These are phyloP conservation scores for Charanyca ferruginea DNA, from an alignment of 2,888 invertebrate species.

Conservation along the genomic window DNA sequence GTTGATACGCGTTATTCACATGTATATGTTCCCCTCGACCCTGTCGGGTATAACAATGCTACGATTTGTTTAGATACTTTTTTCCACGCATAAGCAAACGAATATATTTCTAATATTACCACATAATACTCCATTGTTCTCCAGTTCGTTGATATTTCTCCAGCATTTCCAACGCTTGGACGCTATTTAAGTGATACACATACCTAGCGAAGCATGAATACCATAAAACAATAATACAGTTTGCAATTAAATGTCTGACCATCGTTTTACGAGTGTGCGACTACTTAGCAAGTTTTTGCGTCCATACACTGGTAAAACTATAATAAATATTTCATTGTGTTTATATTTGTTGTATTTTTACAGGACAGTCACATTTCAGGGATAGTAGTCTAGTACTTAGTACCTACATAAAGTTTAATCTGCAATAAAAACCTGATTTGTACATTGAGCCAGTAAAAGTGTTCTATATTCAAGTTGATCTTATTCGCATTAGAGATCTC, in stretches of 20 bases:
- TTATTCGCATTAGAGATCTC: slow-evolving; percentile 46
- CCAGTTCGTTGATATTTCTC: slow-evolving; percentile 88
- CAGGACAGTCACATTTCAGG: not conserved
- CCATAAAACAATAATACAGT: slow-evolving; percentile 80
- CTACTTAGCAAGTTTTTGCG: slow-evolving; percentile 34
- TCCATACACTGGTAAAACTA: not conserved
- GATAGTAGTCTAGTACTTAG: no score
- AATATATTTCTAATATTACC: slow-evolving; percentile 91
- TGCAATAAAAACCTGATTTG: slow-evolving; percentile 1
- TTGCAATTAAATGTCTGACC: slow-evolving; percentile 77
- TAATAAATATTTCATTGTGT: slow-evolving; percentile 3
- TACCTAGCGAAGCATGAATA: slow-evolving; percentile 84
- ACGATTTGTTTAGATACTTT: slow-evolving; percentile 90
- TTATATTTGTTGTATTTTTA: not conserved
- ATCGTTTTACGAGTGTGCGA: slow-evolving; percentile 63
- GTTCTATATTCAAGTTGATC: slow-evolving; percentile 48
- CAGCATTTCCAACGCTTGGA: slow-evolving; percentile 85
- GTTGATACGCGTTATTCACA: slow-evolving; percentile 69
- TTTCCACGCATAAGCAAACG: slow-evolving; percentile 88
- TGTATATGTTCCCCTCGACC: slow-evolving; percentile 80
- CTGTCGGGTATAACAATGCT: slow-evolving; percentile 86
- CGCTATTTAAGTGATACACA: slow-evolving; percentile 86
- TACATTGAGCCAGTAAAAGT: slow-evolving; percentile 41
- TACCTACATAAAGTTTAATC: not conserved
- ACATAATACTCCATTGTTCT: slow-evolving; percentile 91